These are phyloP conservation scores for Pachyramphus minor DNA, from an alignment of 2,113 vertebrate species.

Conservation along the genomic window DNA sequence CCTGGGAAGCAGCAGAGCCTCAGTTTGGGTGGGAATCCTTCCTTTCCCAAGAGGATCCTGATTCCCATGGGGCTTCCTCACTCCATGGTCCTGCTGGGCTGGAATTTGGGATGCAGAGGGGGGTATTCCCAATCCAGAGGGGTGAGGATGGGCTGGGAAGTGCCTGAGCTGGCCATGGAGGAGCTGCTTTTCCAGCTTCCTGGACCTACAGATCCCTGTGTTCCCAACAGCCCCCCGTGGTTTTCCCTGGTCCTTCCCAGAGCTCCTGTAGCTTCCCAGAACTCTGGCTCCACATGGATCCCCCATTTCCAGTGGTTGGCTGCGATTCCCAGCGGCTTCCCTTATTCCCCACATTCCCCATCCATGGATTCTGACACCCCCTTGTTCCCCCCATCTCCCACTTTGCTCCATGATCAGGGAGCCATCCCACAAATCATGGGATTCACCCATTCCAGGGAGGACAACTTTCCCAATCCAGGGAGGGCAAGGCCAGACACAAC, in stretches of 20 bases:
- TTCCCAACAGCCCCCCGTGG: accelerated
- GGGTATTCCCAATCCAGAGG: not conserved
- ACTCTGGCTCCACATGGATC: not conserved
- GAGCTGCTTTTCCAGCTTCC: not conserved
- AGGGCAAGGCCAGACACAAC: not conserved
- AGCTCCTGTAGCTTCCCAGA: not conserved
- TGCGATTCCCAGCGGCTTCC: not conserved
- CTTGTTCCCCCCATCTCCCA: not conserved
- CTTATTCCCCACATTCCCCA: not conserved
- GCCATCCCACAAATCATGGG: not conserved
- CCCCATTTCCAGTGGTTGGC: not conserved
- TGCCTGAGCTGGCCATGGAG: not conserved
- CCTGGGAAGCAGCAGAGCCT: not conserved
- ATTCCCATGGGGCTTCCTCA: accelerated
- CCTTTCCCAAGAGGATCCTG: not conserved
- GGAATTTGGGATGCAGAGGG: not conserved
- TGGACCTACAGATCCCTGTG: not conserved
- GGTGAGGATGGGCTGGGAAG: not conserved
- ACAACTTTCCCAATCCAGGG: accelerated
- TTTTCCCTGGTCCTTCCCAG: not conserved
- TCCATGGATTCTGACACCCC: not conserved
- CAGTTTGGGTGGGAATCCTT: not conserved
- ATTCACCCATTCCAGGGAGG: not conserved
- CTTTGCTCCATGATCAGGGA: not conserved
- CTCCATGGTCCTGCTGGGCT: not conserved